phyloP scores from a whole-genome alignment of 2,113 vertebrate species.

The Etheostoma spectabile region DNA sequence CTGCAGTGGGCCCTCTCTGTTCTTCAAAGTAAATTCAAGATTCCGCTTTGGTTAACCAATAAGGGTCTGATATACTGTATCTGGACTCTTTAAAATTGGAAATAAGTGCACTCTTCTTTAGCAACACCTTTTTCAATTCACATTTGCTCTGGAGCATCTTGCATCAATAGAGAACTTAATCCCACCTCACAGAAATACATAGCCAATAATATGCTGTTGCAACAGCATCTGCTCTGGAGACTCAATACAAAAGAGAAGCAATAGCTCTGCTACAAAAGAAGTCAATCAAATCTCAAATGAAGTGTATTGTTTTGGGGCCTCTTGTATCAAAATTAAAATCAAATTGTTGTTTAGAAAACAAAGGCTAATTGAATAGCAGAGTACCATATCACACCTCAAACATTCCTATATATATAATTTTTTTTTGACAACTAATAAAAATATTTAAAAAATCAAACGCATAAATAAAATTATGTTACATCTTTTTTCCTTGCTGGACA shows the following conservation, averaged over 20 bases:
- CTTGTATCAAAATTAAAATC: constrained; percentile 67
- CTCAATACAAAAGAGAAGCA: constrained; percentile 53
- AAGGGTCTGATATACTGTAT: constrained; percentile 85
- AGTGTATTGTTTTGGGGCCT: constrained; percentile 61
- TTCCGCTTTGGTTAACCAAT: constrained; percentile 97
- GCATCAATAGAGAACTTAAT: constrained; percentile 51
- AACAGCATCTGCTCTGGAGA: constrained; percentile 48
- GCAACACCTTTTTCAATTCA: constrained; percentile 77
- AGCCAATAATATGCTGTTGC: constrained; percentile 65
- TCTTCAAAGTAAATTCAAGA: constrained; percentile 77
- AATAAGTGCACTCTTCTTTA: constrained; percentile 93
- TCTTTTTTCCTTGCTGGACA: constrained; percentile 78
- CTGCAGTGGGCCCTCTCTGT: constrained; percentile 83
- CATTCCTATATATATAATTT: constrained; percentile 69
- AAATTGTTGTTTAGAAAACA: constrained; percentile 72
- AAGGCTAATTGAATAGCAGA: constrained; percentile 80
- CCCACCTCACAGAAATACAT: constrained; percentile 67
- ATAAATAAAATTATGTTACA: constrained; percentile 80
- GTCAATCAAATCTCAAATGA: constrained; percentile 57
- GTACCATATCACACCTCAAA: constrained; percentile 79
- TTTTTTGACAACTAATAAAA: constrained; percentile 79
- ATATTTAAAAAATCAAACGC: constrained; percentile 77
- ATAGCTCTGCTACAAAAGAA: constrained; percentile 70
- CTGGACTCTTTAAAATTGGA: constrained; percentile 81
- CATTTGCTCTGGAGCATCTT: constrained; percentile 74